A percentile compares a stretch with the other conserved stretches of the same genome.
Conservation (phyloP, 2,113 vertebrate species). For the Pagrus major region DNA sequence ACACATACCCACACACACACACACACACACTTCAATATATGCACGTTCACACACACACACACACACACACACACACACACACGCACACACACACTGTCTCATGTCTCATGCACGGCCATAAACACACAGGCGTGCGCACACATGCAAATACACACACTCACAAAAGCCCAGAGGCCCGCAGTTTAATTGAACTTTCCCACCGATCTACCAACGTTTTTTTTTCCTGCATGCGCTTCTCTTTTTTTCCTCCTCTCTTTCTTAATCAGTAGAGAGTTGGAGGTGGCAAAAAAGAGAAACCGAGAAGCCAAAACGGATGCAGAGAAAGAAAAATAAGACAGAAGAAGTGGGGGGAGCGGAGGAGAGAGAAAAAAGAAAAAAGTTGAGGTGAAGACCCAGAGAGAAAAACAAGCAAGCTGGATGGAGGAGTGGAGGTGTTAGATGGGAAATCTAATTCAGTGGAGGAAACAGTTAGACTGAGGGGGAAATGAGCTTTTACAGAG, state of each 20-base stretch:
- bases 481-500: constrained; percentile 69
- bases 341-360: constrained; percentile 1
- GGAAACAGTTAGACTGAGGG: constrained; percentile 44
- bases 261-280: constrained; percentile 66
- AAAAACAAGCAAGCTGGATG: constrained; percentile 36
- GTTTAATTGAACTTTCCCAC: constrained; percentile 83
- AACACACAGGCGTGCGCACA: constrained; percentile 24
- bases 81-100: not conserved
- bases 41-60: not conserved
- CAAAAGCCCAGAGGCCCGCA: constrained; percentile 66
- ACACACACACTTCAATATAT: constrained; percentile 15
- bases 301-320: constrained; percentile 29
- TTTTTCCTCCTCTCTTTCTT: constrained; percentile 48
- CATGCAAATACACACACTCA: constrained; percentile 29
- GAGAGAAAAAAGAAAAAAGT: constrained; percentile 17
- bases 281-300: constrained; percentile 35
- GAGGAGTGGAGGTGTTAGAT: constrained; percentile 64
- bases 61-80: constrained; percentile 15
- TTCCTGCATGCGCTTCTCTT: constrained; percentile 15
- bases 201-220: constrained; percentile 59
- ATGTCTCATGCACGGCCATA: constrained; percentile 1
- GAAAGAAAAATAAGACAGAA: constrained; percentile 22
- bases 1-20: constrained; percentile 35
- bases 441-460: constrained; percentile 67
- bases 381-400: constrained; percentile 32